Evolutionary conservation across 2,888 invertebrate species (phyloP), one percentile per base, ranked within the genome.

Genomic region (Ptychoptera albimana): DNA sequence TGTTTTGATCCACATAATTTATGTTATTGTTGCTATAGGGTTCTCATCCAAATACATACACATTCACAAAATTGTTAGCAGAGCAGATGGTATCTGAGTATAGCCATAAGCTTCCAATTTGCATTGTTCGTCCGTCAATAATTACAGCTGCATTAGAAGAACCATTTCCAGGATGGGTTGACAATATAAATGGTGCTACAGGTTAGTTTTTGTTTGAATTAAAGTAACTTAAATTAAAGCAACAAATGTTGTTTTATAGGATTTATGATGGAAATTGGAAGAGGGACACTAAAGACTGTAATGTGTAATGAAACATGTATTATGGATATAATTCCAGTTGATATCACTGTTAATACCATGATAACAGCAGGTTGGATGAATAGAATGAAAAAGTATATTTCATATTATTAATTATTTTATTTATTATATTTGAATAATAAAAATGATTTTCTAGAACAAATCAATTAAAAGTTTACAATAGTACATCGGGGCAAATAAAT

Each of bases 21-120:
- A 97, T 58, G 77, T 83, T 48, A 73, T 92, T 43, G 75, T 96
- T 8, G 61, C 73, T 43, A 80, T 49, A 69, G 74, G 0, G 70
- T 73, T 9, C 64, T 97, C 37, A 94, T 96, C 0, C 96, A 0
- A 97, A 97, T 60, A 93, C 94, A 0, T 97, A 97, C 68, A 96
- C 94, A 0, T 74, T 88, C 58, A 94, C 96, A 4, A 97, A 97
- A 67, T 84, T 91, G 1, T 68, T 96, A 50, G 94, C 93, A 0
- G 96, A 97, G 58, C 77, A 83, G 48, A 73, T 92, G 42, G 75
- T 96, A 8, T 61, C 73, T 44, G 68, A 69, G 37, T 79, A 82
- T 58, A 82, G 80, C 49, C 69, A 74, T 0, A 70, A 73, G 9
- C 64, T 97, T 37, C 94, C 96, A 0, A 75, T 88, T 5, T 84